Evolutionary conservation across 2,113 vertebrate species (phyloP).

Genomic region (Sciurus niger): DNA sequence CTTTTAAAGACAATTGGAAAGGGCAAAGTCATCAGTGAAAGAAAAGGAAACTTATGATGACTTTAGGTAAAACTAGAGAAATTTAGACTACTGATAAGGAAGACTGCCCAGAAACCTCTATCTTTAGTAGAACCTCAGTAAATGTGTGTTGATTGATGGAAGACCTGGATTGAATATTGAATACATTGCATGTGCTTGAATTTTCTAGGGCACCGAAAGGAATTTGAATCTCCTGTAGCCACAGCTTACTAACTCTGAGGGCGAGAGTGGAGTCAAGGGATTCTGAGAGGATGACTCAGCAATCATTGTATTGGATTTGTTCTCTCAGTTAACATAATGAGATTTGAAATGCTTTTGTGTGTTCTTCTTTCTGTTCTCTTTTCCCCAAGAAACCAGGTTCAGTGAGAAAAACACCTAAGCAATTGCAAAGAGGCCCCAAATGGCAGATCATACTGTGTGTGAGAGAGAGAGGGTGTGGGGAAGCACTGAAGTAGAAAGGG

Average conservation of each 20-base stretch:
- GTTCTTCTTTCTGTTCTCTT: neutral
- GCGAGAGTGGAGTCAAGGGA: neutral
- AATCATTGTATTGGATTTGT: neutral
- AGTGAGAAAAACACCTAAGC: neutral
- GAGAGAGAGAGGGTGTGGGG: neutral
- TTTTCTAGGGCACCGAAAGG: neutral
- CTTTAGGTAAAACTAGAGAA: neutral
- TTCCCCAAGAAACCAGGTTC: neutral
- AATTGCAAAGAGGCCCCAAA: constrained; percentile 16
- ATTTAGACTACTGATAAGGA: neutral
- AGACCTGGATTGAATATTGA: neutral
- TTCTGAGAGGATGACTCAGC: neutral
- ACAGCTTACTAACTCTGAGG: neutral
- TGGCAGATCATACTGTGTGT: neutral
- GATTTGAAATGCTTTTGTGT: neutral
- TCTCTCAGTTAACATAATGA: neutral
- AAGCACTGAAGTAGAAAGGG: neutral
- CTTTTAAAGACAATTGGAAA: constrained; percentile 46
- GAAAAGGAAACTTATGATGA: neutral
- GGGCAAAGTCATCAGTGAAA: neutral
- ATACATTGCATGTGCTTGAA: accelerated
- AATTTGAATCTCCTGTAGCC: neutral
- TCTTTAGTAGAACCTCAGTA: neutral
- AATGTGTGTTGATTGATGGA: neutral
- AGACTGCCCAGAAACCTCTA: neutral